A percentile compares a stretch with the other conserved stretches of the same genome.
Conservation (phyloP, 2,888 invertebrate species). For the Mellilla xanthometata region DNA sequence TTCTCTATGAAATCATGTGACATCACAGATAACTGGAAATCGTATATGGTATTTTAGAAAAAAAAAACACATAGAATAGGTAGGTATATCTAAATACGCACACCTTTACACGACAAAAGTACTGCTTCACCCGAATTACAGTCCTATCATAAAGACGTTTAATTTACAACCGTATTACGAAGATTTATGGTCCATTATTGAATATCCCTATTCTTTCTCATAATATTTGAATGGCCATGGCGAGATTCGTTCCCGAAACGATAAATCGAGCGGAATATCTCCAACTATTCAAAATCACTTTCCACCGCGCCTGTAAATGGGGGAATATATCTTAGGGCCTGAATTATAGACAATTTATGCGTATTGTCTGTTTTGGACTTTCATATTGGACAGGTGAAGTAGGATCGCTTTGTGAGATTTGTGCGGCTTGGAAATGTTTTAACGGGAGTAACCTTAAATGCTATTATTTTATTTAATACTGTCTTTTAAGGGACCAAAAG, state of each 20-base stretch:
- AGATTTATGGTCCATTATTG: conserved; percentile 32
- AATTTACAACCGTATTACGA: conserved; percentile 24
- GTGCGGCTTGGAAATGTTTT: too few relatives aligned
- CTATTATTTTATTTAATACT: too few relatives aligned
- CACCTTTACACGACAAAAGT: not conserved
- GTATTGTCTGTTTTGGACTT: conserved; percentile 29
- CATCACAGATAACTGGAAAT: too few relatives aligned
- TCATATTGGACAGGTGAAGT: not conserved
- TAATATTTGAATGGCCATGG: conserved; percentile 32
- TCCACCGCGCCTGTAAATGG: conserved; percentile 42
- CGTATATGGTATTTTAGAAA: too few relatives aligned
- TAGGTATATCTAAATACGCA: too few relatives aligned
- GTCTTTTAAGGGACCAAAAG: too few relatives aligned
- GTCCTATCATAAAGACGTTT: conserved; percentile 18
- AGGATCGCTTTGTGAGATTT: not conserved
- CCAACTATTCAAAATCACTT: conserved; percentile 65
- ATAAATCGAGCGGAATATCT: conserved; percentile 57
- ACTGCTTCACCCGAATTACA: conserved; percentile 5
- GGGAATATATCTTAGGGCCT: conserved; percentile 41
- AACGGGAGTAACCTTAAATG: too few relatives aligned
- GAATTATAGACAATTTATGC: conserved; percentile 45
- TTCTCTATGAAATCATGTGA: too few relatives aligned
- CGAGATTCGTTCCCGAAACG: conserved; percentile 43
- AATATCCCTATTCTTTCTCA: conserved; percentile 32
- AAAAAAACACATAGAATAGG: too few relatives aligned